Evolutionary conservation across 2,797 vertebrate species (phyloP).

Genomic region (Urosaurus nigricauda): DNA sequence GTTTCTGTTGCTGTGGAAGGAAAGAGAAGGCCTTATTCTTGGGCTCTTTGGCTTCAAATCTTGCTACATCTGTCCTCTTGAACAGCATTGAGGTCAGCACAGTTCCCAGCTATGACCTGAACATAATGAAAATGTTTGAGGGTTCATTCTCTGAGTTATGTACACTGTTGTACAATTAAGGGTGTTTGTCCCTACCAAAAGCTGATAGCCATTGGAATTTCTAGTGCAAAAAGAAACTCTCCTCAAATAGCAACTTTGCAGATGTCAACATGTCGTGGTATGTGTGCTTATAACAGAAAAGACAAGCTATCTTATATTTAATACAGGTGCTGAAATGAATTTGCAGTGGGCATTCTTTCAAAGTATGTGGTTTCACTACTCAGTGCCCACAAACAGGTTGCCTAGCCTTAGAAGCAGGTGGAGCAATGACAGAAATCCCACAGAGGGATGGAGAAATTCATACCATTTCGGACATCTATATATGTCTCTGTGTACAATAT

Average conservation of each 20-base stretch:
- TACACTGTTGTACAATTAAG: constrained; percentile 43
- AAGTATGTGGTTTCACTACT: constrained; percentile 46
- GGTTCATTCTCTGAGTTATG: constrained; percentile 18
- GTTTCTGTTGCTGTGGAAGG: constrained; percentile 18
- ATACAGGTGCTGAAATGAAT: constrained; percentile 27
- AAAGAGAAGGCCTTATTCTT: constrained; percentile 61
- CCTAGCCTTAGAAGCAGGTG: constrained; percentile 58
- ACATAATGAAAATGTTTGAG: neutral
- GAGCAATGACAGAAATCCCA: constrained; percentile 50
- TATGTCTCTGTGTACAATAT: constrained; percentile 66
- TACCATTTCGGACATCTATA: constrained; percentile 72
- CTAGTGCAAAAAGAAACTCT: constrained; percentile 9
- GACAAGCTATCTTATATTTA: constrained; percentile 46
- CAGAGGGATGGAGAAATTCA: constrained; percentile 39
- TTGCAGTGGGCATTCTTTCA: constrained; percentile 38
- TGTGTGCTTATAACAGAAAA: constrained; percentile 51
- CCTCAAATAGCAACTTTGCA: constrained; percentile 11
- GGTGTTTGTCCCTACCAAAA: constrained; percentile 65
- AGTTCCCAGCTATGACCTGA: constrained; percentile 33
- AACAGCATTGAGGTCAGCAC: constrained; percentile 15
- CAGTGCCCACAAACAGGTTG: constrained; percentile 7
- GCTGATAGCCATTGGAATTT: constrained; percentile 46
- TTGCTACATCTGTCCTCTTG: constrained; percentile 46
- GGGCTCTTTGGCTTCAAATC: constrained; percentile 21
- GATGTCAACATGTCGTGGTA: constrained; percentile 8